phyloP scores from a whole-genome alignment of 2,797 vertebrate genomes.

The Haliaeetus vocifer region DNA sequence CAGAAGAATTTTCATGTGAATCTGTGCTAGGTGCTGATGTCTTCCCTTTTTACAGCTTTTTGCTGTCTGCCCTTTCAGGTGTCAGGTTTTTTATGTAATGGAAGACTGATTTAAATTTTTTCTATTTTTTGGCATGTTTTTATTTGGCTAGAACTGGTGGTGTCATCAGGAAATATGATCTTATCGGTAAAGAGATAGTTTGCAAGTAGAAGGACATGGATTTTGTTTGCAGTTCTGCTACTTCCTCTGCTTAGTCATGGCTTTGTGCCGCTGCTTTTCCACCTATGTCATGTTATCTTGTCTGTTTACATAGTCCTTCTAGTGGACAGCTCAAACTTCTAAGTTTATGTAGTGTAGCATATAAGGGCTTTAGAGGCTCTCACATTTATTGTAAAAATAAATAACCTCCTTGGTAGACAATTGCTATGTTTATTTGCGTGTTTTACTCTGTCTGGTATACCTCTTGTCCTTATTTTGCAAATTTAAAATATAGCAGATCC shows the following conservation, averaged over 20 bases:
- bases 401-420: background rate
- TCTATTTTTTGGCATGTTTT: background rate
- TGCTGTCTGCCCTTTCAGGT: background rate
- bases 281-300: rapidly evolving
- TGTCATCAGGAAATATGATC: background rate
- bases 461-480: background rate
- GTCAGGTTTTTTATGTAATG: background rate
- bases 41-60: background rate
- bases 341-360: background rate
- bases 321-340: background rate
- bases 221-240: background rate
- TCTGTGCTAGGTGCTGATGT: background rate
- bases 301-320: background rate
- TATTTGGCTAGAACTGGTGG: background rate
- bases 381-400: background rate
- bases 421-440: background rate
- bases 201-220: background rate
- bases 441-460: background rate
- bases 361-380: background rate
- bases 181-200: background rate
- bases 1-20: background rate
- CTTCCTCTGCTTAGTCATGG: background rate
- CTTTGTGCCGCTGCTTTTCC: background rate
- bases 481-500: background rate
- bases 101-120: background rate